Evolutionary conservation across 2,888 invertebrate genomes (phyloP).

Genomic region (Panorpa germanica): DNA sequence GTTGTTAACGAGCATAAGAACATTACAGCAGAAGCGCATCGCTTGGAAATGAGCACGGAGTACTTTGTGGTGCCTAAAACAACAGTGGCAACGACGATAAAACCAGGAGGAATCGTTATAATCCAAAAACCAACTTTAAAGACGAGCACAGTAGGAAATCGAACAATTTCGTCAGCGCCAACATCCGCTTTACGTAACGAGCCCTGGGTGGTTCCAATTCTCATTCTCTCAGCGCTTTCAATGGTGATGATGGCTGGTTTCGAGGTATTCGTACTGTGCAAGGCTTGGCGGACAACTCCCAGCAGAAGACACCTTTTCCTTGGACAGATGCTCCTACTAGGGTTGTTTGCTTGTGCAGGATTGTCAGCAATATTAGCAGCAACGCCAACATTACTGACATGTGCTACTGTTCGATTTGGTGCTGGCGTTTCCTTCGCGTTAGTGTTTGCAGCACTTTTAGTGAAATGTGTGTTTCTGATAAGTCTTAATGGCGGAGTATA

Average conservation of each 20-base stretch:
- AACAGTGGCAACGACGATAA: constrained; percentile 18
- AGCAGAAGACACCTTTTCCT: constrained; percentile 71
- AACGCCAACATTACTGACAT: constrained; percentile 59
- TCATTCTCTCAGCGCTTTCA: constrained; percentile 65
- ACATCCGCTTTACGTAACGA: constrained; percentile 41
- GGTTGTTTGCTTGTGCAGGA: constrained; percentile 64
- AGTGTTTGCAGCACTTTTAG: constrained; percentile 78
- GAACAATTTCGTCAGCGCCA: constrained; percentile 16
- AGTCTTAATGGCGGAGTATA: constrained; percentile 84
- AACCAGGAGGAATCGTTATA: constrained; percentile 17
- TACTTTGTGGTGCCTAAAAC: constrained; percentile 53
- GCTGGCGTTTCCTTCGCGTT: constrained; percentile 69
- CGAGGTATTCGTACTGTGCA: constrained; percentile 77
- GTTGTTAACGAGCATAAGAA: no score
- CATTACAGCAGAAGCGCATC: constrained; percentile 22
- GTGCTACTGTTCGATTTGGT: constrained; percentile 64
- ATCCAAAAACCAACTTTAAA: constrained; percentile 13
- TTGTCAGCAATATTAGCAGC: constrained; percentile 62
- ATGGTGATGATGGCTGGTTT: constrained; percentile 74
- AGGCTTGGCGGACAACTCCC: constrained; percentile 65
- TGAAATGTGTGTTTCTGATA: constrained; percentile 84
- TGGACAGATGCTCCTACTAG: constrained; percentile 70
- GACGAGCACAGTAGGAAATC: constrained; percentile 11
- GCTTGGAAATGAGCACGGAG: constrained; percentile 68
- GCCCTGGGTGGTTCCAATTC: constrained; percentile 79